Base-by-base conservation (phyloP, 64 coral and sea anemone species). In the Actinia equina region DNA sequence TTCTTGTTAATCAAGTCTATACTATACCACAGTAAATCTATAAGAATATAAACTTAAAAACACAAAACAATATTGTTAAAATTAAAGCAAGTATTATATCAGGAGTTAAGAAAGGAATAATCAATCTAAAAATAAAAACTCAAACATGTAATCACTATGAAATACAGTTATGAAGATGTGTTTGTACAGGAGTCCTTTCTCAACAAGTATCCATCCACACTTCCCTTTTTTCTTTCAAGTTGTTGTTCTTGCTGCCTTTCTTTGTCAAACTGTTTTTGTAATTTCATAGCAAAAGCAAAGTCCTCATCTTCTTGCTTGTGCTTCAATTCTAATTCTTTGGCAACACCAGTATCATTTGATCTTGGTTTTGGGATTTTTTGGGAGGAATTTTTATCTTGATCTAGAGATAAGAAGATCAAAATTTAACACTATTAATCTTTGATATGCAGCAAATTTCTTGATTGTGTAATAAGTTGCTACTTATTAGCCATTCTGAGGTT, bases 261-360 rank as follows among this genome's bases (percentile, higher is more conserved):
- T 37, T 82, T 67, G 76, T 95, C 81, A 87, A 95, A 90, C 22
- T 95, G 82, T 77, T 95, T 65, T 84, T 95, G 94, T 71, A 95
- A 25, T 74, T 93, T 95, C 86, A 93, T 27, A 56, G 94, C 94
- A 83, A 95, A 26, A 17, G 85, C 76, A 90, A 93, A 93, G 64
- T 95, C 94, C 77, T 90, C 53, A 43, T 95, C 49, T 88, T 95
- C 94, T 86, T 93, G 94, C n/a, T 79, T 71, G n/a, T 83, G 79
- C 44, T 86, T 92, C 89, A 83, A 77, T 18, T 84, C 88, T 26
- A 95, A 17, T 59, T 82, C 76, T 49, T 89, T 81, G 1, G 59
- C 23, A 20, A 3, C 2, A 23, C 12, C 46, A 83, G 53, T 84
- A 9, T 53, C 57, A 59, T 25, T 83, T 45, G 64, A 88, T 79